A percentile compares a stretch with the other conserved stretches of the same genome.
Conservation (phyloP, 1,140 invertebrate genomes). For the Aporrectodea caliginosa region DNA sequence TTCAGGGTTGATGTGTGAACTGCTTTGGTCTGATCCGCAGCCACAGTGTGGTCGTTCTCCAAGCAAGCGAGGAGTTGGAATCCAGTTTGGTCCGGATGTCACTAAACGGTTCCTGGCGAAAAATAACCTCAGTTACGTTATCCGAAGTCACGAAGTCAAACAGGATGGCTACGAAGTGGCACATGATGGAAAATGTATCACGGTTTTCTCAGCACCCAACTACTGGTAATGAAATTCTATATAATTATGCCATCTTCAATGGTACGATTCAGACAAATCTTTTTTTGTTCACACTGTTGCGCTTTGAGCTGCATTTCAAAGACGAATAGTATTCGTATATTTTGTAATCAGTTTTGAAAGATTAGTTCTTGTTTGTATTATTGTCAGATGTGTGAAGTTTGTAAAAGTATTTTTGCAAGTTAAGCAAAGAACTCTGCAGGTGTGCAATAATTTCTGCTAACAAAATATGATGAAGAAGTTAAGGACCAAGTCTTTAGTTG, state of each 20-base stretch:
- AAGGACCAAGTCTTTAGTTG: too few relatives aligned
- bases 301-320: too few relatives aligned
- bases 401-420: too few relatives aligned
- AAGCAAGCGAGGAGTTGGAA: conserved; percentile 93
- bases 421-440: too few relatives aligned
- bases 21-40: conserved; percentile 98
- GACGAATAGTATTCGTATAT: too few relatives aligned
- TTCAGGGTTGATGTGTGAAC: conserved; percentile 87
- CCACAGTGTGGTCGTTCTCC: conserved; percentile 76
- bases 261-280: conserved; percentile 31
- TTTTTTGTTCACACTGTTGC: too few relatives aligned
- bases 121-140: conserved; percentile 88
- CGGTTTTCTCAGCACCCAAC: conserved; percentile 83
- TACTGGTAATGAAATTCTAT: conserved; percentile 84
- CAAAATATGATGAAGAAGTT: too few relatives aligned
- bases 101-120: conserved; percentile 77
- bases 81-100: conserved; percentile 98
- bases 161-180: conserved; percentile 89
- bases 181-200: conserved; percentile 71
- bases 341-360: neutral
- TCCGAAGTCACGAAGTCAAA: conserved; percentile 97
- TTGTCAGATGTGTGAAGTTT: too few relatives aligned
- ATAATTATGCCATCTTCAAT: neutral
- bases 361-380: too few relatives aligned
- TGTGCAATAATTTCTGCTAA: too few relatives aligned